Conservation (phyloP, 1,140 invertebrate species). For the Penaeus japonicus region DNA sequence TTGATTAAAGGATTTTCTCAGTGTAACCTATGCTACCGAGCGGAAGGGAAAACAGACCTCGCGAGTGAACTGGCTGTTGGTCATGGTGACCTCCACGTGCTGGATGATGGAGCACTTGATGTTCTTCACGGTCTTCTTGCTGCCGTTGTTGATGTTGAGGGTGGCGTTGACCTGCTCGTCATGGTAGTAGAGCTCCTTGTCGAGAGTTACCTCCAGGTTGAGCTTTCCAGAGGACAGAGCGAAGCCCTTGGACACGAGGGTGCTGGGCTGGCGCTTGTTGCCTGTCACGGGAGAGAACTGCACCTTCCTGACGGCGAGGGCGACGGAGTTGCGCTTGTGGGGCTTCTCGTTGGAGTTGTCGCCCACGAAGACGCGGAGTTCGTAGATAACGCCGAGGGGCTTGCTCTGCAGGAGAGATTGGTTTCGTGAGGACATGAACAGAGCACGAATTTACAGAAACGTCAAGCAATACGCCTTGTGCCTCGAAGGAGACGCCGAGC, state of each 20-base stretch:
- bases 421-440: no score
- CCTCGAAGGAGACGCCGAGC: no score
- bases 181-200: conserved; percentile 96
- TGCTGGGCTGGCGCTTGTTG: conserved; percentile 81
- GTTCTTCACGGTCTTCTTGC: conserved; percentile 84
- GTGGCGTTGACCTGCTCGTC: conserved; percentile 89
- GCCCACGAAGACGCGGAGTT: conserved; percentile 83
- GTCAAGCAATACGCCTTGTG: not conserved
- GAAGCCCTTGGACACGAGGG: conserved; percentile 90
- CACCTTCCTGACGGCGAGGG: conserved; percentile 64
- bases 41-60: conserved; percentile 68
- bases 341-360: conserved; percentile 83
- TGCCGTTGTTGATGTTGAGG: conserved; percentile 84
- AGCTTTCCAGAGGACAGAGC: conserved; percentile 80
- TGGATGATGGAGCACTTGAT: conserved; percentile 85
- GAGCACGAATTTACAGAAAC: no score
- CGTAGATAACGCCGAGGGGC: conserved; percentile 90
- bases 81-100: conserved; percentile 93
- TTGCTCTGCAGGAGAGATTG: conserved; percentile 73
- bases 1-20: no score
- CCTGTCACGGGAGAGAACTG: conserved; percentile 78
- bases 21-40: no score
- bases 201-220: conserved; percentile 94
- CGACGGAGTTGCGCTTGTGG: conserved; percentile 84
- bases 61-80: conserved; percentile 88